Conservation (phyloP, 2,888 invertebrate species). For the Tipula confusa region DNA sequence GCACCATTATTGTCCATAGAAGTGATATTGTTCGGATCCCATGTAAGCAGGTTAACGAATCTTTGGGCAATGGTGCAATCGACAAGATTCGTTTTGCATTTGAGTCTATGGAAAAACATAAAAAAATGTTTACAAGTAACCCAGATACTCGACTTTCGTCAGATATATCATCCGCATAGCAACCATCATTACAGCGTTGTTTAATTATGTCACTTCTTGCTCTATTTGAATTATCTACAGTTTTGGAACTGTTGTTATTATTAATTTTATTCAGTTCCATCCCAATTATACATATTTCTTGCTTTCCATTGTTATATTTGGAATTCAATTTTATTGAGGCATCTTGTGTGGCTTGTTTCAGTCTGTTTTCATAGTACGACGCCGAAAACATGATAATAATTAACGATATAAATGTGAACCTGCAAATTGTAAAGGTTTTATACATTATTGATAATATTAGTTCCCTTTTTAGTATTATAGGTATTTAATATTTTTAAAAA, state of each 20-base stretch:
- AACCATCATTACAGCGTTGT: constrained; percentile 46
- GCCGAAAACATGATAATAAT: constrained; percentile 52
- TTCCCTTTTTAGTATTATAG: too few relatives aligned
- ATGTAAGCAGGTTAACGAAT: constrained; percentile 67
- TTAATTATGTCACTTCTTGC: constrained; percentile 43
- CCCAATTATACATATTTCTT: background rate
- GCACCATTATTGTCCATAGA: constrained; percentile 79
- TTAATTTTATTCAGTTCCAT: background rate
- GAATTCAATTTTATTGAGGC: background rate
- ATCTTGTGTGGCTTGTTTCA: background rate
- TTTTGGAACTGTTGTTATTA: background rate
- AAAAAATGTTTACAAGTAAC: constrained; percentile 51
- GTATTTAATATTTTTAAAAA: too few relatives aligned
- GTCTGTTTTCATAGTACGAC: constrained; percentile 59
- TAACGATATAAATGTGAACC: constrained; percentile 29
- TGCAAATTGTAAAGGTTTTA: background rate
- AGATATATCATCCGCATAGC: background rate
- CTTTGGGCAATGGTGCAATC: constrained; percentile 54
- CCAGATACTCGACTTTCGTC: constrained; percentile 35
- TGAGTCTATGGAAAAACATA: constrained; percentile 70
- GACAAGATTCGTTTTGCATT: constrained; percentile 73
- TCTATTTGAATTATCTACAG: background rate
- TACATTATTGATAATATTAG: too few relatives aligned
- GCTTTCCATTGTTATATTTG: background rate
- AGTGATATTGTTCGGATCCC: constrained; percentile 74